These are phyloP conservation scores for Drosophila setifemur DNA, from an alignment of 1,140 invertebrate species.

Conservation along the genomic window DNA sequence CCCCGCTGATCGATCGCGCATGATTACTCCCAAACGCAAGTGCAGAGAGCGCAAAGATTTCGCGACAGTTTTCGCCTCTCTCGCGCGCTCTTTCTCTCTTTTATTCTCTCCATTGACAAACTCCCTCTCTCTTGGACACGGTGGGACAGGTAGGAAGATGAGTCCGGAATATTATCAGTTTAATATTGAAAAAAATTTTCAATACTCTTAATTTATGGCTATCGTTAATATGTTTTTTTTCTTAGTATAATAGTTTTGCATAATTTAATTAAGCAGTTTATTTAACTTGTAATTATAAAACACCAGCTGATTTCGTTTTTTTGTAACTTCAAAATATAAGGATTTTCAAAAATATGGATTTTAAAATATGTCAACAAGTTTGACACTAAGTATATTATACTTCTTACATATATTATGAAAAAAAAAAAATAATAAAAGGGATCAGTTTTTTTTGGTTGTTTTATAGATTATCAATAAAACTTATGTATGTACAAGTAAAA, in stretches of 20 bases:
- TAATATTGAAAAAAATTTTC: conserved; percentile 9
- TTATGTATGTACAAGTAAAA: no score
- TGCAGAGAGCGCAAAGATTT: conserved; percentile 17
- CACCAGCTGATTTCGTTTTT: no score
- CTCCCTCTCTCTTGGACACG: conserved; percentile 18
- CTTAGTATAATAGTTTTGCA: background rate
- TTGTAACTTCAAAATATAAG: no score
- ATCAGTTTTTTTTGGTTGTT: no score
- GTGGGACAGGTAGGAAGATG: conserved; percentile 21
- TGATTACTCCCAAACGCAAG: conserved; percentile 23
- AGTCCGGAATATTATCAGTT: conserved; percentile 23
- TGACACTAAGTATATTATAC: no score
- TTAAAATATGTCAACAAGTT: no score
- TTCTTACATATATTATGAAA: no score
- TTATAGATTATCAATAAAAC: no score
- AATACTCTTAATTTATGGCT: conserved; percentile 25
- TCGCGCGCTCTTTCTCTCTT: background rate
- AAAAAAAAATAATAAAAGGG: no score
- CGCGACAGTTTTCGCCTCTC: conserved; percentile 8
- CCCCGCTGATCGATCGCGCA: conserved; percentile 42
- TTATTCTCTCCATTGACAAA: background rate
- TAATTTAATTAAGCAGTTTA: background rate
- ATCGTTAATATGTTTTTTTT: background rate
- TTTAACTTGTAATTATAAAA: background rate
- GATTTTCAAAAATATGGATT: no score